Evolutionary conservation across 1,140 invertebrate species (phyloP).

Genomic region (Pemphigus obesinymphae): DNA sequence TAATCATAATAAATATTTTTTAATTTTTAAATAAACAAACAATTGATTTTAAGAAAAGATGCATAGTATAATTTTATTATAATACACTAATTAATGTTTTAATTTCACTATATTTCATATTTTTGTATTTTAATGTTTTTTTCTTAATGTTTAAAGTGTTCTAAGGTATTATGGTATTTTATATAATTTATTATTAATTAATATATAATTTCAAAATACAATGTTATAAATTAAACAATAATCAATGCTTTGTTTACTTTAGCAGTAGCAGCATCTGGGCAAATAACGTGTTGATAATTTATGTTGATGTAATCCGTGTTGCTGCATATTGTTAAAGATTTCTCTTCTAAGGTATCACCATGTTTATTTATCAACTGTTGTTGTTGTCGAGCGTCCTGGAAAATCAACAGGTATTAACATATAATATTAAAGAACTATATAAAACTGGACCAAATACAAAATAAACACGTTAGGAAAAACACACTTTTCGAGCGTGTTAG

Average conservation of each 20-base stretch:
- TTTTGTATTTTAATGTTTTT: background rate
- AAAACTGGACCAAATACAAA: background rate
- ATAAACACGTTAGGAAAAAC: too few species aligned
- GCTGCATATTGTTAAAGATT: conserved; percentile 95
- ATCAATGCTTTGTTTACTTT: conserved; percentile 62
- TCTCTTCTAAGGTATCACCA: conserved; percentile 83
- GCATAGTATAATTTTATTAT: too few species aligned
- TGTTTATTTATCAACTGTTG: conserved; percentile 74
- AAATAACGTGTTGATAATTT: conserved; percentile 95
- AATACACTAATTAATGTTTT: background rate
- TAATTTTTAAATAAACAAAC: background rate
- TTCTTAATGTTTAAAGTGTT: background rate
- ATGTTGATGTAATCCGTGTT: conserved; percentile 99
- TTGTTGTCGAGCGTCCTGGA: conserved; percentile 77
- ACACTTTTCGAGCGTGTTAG: too few species aligned
- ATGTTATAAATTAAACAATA: background rate
- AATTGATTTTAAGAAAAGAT: background rate
- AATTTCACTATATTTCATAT: background rate
- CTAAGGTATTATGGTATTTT: background rate
- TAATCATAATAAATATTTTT: background rate
- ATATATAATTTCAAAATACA: background rate
- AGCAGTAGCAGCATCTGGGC: conserved; percentile 82
- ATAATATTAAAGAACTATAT: background rate
- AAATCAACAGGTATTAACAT: too few species aligned
- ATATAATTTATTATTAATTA: background rate